Base-by-base conservation (phyloP, 2,888 invertebrate species). In the Ischnus inquisitorius region DNA sequence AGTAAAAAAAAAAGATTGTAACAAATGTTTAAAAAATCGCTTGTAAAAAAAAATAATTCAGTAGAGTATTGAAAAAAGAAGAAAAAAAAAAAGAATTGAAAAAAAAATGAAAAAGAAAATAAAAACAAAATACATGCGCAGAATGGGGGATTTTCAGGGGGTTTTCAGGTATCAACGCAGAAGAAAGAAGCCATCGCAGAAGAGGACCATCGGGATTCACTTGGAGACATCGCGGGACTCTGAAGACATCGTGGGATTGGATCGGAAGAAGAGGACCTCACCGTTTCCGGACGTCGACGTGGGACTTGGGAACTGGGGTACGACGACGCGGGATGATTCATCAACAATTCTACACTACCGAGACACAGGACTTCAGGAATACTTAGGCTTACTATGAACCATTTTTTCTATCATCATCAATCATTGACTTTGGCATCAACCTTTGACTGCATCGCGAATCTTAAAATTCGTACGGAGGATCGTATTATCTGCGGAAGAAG, bases 121-220 rank as follows among this genome's bases (percentile, higher is more conserved):
- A 48, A 34, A 64, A 74, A 65, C 19, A 25, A 78, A 80, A 64
- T 39, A 43, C 83, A 69, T 72, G 74, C 71, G 72, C 77, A 65
- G 82, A 82, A 75, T 34, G 65, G 74, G 68, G 86, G 77, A 48
- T 77, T 34, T 34, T 82, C 79, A 3, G 41, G 67, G 87, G 83
- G 51, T 16, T 86, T 85, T 83, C 65, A 71, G 82, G 85, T 77
- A 51, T 71, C 80, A 71, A 3, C 80, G 79, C 75, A 74, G 85
- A 87, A 87, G 88, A 86, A 80, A 83, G 82, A 85, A 85, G 88
- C 78, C 79, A 79, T 79, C 83, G 85, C 19, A 75, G 85, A 83
- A 84, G 83, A 85, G 85, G 86, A 86, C 62, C 5, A 25, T 10
- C 68, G 12, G 54, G 51, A 74, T 22, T n/a, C 12, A 34, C 48